Conservation (phyloP, 2,113 vertebrate species). For the Nycticebus coucang region DNA sequence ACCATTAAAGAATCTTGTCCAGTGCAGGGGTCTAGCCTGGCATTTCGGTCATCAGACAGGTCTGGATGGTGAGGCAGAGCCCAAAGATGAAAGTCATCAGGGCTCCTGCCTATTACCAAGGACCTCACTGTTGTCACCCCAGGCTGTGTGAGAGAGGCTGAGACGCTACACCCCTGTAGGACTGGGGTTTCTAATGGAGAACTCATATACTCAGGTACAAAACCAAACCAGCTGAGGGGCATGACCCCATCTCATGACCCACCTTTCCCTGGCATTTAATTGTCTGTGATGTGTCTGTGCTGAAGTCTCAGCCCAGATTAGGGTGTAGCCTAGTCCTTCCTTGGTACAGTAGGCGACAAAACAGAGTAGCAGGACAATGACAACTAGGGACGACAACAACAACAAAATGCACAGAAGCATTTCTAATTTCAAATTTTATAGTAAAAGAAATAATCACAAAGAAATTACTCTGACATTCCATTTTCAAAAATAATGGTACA, state of each 20-base stretch:
- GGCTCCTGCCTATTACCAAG: neutral
- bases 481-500: neutral
- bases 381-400: too few relatives aligned
- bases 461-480: neutral
- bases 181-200: neutral
- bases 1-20: neutral
- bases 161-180: neutral
- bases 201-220: neutral
- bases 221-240: neutral
- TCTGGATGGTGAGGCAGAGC: neutral
- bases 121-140: neutral
- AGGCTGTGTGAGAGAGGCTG: neutral
- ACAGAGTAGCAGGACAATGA: neutral
- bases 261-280: neutral
- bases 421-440: conserved; percentile 37
- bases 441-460: conserved; percentile 15
- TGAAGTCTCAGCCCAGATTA: neutral
- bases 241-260: neutral
- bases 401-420: neutral
- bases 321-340: neutral
- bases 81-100: neutral
- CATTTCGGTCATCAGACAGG: neutral
- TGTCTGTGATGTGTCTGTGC: neutral
- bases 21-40: neutral
- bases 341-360: neutral